Evolutionary conservation across 2,888 invertebrate genomes (phyloP), one percentile per base, ranked within the genome.

Genomic region (Cylindroiulus punctatus): DNA sequence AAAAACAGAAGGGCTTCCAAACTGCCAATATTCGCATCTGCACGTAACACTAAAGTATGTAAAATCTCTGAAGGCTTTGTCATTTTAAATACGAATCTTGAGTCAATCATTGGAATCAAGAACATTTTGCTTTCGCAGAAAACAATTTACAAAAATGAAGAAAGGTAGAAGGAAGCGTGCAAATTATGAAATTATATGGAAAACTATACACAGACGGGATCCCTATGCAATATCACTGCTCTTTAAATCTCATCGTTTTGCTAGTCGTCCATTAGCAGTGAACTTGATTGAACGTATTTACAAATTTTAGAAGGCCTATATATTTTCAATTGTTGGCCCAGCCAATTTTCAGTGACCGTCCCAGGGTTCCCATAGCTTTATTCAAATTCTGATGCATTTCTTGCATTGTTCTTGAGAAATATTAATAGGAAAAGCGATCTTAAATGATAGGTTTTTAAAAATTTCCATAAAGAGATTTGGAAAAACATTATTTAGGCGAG

Each of bases 71-170:
- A 57, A 57, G 57, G n/a, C 22, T 57, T 44, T 44, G 44, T 12
- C 14, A 14, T 8, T n/a, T n/a, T n/a, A 7, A 57, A 57, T 57
- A 57, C 22, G 22, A 57, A 57, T 57, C 5, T 57, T 7, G 57
- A 57, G 57, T 57, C 2, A 57, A 57, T 22, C 57, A 57, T 22
- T 22, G 57, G 57, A 57, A 57, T 22, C 22, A 57, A n/a, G 22
- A 22, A 4, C n/a, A n/a, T n/a, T n/a, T n/a, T n/a, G n/a, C n/a
- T n/a, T 57, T 57, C 57, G n/a, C 7, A 57, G 22, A 22, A 57
- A 57, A 57, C 57, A 57, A 57, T n/a, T 57, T 57, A 57, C 57
- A 57, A 22, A 57, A 57, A 57, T 22, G 57, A 57, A 57, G 57
- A 57, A 22, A n/a, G 5, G 4, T 22, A 57, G n/a, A 57, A 57